Base-by-base conservation (phyloP, 2,113 vertebrate genomes). In the Prinia subflava region DNA sequence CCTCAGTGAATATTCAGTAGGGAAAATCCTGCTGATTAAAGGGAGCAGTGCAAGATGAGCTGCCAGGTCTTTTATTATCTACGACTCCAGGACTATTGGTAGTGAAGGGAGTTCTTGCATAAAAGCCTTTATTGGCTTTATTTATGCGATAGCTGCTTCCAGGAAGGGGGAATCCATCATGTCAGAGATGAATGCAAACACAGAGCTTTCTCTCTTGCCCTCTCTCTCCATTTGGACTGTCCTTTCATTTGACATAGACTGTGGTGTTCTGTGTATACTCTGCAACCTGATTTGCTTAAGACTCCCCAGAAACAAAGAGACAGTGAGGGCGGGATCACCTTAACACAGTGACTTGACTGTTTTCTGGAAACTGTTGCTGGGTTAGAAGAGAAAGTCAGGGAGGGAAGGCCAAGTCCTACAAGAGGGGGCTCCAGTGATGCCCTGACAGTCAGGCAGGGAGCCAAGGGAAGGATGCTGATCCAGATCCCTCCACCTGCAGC, bases 51-150 rank as follows among this genome's bases (percentile, higher is more conserved):
- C 65, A 76, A 82, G 91, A 89, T 75, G 80, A 89, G 73, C 67
- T 92, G 89, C 87, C 91, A 95, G 85, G 70, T 94, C 77, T 82
- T 97, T 95, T 85, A 87, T 96, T 96, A 87, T 84, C 92, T 84
- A 41, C 64, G 70, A 91, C 57, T 71, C 76, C 74, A 76, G 53
- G 71, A 80, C 79, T 92, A 60, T 50, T 90, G 64, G 90, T 87
- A 78, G 80, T 46, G 89, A 96, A 95, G 47, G 53, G 44, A 92
- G 67, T 42, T 96, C 83, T 94, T 78, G 75, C 77, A 96, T 86
- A 91, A 94, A 95, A 90, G 89, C 59, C 60, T 75, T 92, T 93
- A 39, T 80, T 91, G 87, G 82, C 68, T 96, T 92, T 95, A 92
- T 97, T 95, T 95, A 95, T 80, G 91, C 62, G 81, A 89, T 67